Percentiles rank a stretch among this genome's conserved stretches.
phyloP scores from a whole-genome alignment of 2,113 vertebrate genomes.

The Cichladusa arquata region DNA sequence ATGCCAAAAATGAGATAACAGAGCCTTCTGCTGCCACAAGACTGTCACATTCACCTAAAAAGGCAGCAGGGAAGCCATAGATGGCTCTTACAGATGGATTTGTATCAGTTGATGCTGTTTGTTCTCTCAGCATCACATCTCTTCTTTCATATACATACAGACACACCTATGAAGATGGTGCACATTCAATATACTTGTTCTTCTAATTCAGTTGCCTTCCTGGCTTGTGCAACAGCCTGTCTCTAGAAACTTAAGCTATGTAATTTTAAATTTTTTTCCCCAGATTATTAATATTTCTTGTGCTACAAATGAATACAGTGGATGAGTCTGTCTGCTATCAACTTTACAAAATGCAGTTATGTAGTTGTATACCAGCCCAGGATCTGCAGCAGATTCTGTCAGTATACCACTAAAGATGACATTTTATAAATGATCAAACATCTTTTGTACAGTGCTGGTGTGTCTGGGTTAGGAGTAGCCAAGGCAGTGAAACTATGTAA shows the following conservation, averaged over 20 bases:
- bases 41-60: neutral
- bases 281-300: neutral
- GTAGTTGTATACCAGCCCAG: neutral
- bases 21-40: neutral
- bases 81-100: neutral
- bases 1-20: neutral
- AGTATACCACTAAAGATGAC: neutral
- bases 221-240: neutral
- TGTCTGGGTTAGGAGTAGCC: neutral
- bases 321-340: neutral
- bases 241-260: neutral
- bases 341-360: neutral
- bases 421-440: constrained; percentile 17
- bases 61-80: neutral
- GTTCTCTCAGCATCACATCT: neutral
- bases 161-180: neutral
- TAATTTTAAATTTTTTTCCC: neutral
- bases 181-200: neutral
- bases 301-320: neutral
- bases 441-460: neutral
- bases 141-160: neutral
- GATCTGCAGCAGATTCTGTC: neutral
- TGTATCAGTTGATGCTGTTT: neutral
- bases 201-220: neutral
- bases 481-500: neutral